Percentiles rank a stretch among this genome's conserved stretches.
Evolutionary conservation across 2,888 invertebrate genomes (phyloP).

Genomic region (Drosophila formosana): DNA sequence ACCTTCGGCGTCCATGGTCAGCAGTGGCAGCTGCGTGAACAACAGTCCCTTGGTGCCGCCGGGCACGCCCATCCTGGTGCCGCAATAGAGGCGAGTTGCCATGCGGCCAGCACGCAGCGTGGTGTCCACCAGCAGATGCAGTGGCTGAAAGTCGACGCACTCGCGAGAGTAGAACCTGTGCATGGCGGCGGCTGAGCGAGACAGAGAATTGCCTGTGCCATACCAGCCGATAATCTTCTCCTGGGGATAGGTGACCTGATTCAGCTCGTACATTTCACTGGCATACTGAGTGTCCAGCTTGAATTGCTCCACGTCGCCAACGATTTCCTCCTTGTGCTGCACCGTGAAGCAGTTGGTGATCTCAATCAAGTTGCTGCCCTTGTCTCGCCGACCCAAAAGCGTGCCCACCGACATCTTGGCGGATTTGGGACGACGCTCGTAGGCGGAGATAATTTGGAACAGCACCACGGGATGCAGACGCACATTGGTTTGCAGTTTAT

Average conservation of each 20-base stretch:
- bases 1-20: slow-evolving; percentile 25
- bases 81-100: slow-evolving; percentile 49
- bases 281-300: slow-evolving; percentile 59
- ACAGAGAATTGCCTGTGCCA: slow-evolving; percentile 53
- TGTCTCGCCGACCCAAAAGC: slow-evolving; percentile 51
- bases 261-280: slow-evolving; percentile 55
- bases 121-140: slow-evolving; percentile 62
- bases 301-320: slow-evolving; percentile 39
- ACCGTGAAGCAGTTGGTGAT: slow-evolving; percentile 59
- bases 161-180: slow-evolving; percentile 54
- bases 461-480: slow-evolving; percentile 60
- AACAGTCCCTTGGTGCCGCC: slow-evolving; percentile 60
- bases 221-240: slow-evolving; percentile 69
- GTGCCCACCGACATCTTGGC: slow-evolving; percentile 57
- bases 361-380: slow-evolving; percentile 39
- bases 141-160: slow-evolving; percentile 47
- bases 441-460: slow-evolving; percentile 65
- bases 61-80: slow-evolving; percentile 59
- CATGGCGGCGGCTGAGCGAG: slow-evolving; percentile 37
- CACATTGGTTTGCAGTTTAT: slow-evolving; percentile 50
- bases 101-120: slow-evolving; percentile 40
- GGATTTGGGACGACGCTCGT: slow-evolving; percentile 58
- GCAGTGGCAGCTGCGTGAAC: slow-evolving; percentile 55
- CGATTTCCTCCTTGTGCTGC: slow-evolving; percentile 46
- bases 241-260: slow-evolving; percentile 50